Percentiles rank a stretch among this genome's conserved stretches.
These are phyloP conservation scores for Macrophya annulata DNA, from an alignment of 2,888 invertebrate species.

Conservation along the genomic window DNA sequence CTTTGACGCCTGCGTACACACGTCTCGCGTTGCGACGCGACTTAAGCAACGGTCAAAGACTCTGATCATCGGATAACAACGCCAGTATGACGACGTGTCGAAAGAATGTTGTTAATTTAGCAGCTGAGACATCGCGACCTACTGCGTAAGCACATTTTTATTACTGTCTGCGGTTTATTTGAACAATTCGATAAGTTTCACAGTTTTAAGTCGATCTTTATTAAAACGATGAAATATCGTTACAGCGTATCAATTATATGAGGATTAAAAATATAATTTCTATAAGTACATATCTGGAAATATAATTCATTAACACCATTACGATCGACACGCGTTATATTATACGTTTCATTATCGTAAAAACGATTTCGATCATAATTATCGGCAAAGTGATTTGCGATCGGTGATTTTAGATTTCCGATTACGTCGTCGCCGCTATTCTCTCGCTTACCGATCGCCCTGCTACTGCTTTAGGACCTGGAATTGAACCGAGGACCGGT, in stretches of 20 bases:
- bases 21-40: background rate
- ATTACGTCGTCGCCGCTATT: conserved; percentile 36
- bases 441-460: background rate
- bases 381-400: conserved; percentile 36
- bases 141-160: conserved; percentile 31
- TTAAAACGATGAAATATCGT: no score
- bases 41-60: conserved; percentile 35
- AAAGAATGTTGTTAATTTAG: conserved; percentile 51
- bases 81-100: conserved; percentile 27
- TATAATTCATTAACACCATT: background rate
- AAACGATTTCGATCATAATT: background rate
- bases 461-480: background rate
- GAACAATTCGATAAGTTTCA: conserved; percentile 13
- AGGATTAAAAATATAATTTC: no score
- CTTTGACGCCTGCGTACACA: background rate
- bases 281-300: no score
- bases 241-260: no score
- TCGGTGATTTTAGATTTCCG: conserved; percentile 25
- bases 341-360: background rate
- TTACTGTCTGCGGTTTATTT: conserved; percentile 1
- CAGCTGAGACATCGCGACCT: conserved; percentile 39
- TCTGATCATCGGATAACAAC: conserved; percentile 45
- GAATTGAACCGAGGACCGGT: conserved; percentile 45
- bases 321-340: background rate
- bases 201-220: background rate